Conservation (phyloP, 2,797 vertebrate genomes). For the Xerus rutilus region DNA sequence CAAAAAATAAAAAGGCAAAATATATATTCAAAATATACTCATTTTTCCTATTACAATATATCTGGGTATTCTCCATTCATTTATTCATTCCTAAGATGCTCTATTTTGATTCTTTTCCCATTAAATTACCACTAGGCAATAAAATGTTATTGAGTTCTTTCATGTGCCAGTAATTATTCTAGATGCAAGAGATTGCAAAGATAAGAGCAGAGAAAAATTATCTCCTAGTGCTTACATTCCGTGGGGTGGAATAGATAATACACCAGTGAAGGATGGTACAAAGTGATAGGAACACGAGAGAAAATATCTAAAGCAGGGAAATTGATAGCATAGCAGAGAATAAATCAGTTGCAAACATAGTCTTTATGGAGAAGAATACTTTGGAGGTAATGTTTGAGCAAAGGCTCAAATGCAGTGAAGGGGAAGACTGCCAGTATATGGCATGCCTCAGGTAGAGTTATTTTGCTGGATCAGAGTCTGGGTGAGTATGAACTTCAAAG, state of each 20-base stretch:
- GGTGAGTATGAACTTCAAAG: not conserved
- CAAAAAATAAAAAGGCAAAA: conserved; percentile 5
- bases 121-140: not conserved
- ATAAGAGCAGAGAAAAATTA: not conserved
- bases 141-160: not conserved
- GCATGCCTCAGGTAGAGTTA: not conserved
- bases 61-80: not conserved
- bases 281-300: not conserved
- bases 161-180: not conserved
- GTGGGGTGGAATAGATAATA: not conserved
- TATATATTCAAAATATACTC: not conserved
- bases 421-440: not conserved
- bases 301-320: not conserved
- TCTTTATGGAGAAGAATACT: not conserved
- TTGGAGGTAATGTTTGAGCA: not conserved
- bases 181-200: conserved; percentile 5
- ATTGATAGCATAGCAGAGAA: not conserved
- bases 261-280: not conserved
- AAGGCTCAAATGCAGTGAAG: not conserved
- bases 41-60: not conserved
- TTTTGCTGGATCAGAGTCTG: not conserved
- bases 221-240: not conserved
- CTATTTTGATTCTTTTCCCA: not conserved
- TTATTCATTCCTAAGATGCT: not conserved
- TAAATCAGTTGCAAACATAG: not conserved